These are phyloP conservation scores for Heterotis niloticus DNA, from an alignment of 2,113 vertebrate genomes.

Conservation along the genomic window DNA sequence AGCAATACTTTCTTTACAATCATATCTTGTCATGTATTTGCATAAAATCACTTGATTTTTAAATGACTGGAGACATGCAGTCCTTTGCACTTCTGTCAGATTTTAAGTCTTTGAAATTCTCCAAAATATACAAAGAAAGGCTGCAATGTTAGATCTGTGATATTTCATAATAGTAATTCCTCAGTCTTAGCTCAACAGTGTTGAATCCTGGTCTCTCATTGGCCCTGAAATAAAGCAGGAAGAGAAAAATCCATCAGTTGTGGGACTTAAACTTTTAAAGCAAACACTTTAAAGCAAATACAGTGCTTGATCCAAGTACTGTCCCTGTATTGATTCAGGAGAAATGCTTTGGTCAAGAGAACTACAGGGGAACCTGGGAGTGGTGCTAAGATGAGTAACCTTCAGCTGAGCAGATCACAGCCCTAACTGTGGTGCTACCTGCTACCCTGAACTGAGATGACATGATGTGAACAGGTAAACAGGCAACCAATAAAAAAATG, in stretches of 20 bases:
- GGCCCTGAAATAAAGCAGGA: constrained; percentile 59
- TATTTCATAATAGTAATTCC: constrained; percentile 90
- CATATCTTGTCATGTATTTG: background rate
- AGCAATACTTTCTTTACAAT: background rate
- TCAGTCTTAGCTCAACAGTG: constrained; percentile 75
- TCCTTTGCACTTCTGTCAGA: background rate
- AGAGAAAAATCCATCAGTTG: background rate
- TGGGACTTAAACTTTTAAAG: too few relatives aligned
- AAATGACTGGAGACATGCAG: background rate
- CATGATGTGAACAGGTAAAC: too few relatives aligned
- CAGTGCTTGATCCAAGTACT: too few relatives aligned
- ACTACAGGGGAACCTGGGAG: too few relatives aligned
- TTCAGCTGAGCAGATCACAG: too few relatives aligned
- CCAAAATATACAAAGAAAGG: background rate
- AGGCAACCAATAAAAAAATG: too few relatives aligned
- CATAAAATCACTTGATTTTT: background rate
- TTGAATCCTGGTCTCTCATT: constrained; percentile 77
- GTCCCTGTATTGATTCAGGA: too few relatives aligned
- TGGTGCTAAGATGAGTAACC: too few relatives aligned
- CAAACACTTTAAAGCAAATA: too few relatives aligned
- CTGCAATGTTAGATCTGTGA: constrained; percentile 55
- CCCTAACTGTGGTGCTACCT: too few relatives aligned
- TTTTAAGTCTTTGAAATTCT: background rate
- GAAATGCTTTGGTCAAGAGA: too few relatives aligned
- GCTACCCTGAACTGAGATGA: too few relatives aligned